Conservation (phyloP, 2,113 vertebrate species). For the Galeopterus variegatus region DNA sequence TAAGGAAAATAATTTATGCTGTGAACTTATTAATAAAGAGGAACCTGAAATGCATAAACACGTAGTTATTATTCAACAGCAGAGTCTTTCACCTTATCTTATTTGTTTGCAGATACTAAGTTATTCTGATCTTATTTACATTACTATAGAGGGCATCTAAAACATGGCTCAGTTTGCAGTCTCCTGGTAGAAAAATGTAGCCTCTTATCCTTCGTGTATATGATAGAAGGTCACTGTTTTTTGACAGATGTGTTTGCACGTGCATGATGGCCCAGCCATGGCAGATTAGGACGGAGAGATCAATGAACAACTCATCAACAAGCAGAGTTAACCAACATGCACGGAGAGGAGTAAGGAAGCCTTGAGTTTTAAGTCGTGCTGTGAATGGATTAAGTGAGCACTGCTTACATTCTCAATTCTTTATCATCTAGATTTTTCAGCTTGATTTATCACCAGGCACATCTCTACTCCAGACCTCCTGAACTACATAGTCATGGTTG, state of each 20-base stretch:
- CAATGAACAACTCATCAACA: not conserved
- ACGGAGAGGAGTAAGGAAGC: not conserved
- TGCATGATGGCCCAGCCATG: not conserved
- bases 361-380: not conserved
- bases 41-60: not conserved
- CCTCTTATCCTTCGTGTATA: not conserved
- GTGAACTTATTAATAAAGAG: not conserved
- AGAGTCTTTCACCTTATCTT: not conserved
- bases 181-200: not conserved
- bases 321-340: not conserved
- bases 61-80: not conserved
- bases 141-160: not conserved
- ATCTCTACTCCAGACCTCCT: not conserved
- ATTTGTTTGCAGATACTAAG: not conserved
- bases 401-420: not conserved
- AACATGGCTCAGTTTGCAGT: not conserved
- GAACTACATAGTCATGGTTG: not conserved
- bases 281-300: not conserved
- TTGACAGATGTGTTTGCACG: not conserved
- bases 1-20: not conserved
- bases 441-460: not conserved
- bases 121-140: not conserved
- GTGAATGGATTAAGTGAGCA: not conserved
- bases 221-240: not conserved
- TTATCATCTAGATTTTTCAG: not conserved